Base-by-base conservation (phyloP, 2,113 vertebrate species). In the Mormoops blainvillei region DNA sequence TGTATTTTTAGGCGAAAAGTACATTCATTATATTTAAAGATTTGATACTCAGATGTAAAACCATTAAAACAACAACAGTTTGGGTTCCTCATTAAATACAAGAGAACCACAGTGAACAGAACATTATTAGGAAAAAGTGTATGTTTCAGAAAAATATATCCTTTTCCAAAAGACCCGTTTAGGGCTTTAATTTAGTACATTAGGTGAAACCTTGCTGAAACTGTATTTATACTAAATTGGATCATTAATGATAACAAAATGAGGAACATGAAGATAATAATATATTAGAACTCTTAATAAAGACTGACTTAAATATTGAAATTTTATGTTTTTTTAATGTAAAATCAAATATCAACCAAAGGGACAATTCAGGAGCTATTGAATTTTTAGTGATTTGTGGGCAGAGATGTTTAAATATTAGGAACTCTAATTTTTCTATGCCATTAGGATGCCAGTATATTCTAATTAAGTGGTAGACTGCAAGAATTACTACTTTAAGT, bases 301-400 rank as follows among this genome's bases (percentile, higher is more conserved):
- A 85, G 38, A 12, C 50, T n/a, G 18, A 56, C 70, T 95, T 86
- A 91, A 88, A 63, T 80, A 16, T 93, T 86, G 38, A 78, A 67
- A 28, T 48, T 82, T 81, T 86, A 61, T 38, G 20, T 68, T 90
- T 88, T 63, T 87, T 22, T 89, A 91, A 54, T 48, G 33, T 65
- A 91, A 94, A 93, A 89, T 94, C 9, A 85, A 43, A 38, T 88
- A 71, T 68, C 41, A 93, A 20, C 5, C 76, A 85, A 94, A 28
- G 50, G 38, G 52, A 68, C 24, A 45, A 36, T 43, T 74, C 78
- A 31, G 6, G 19, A 80, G 8, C 54, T 91, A 19, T 16, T 70
- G 56, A 93, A 84, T 70, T 95, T 89, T 94, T 33, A 78, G 20
- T 91, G 41, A 80, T 89, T 94, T 77, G 26, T 95, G n/a, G 16